These are phyloP conservation scores for Idris sp. DNA, from an alignment of 1,140 invertebrate genomes.

Conservation along the genomic window DNA sequence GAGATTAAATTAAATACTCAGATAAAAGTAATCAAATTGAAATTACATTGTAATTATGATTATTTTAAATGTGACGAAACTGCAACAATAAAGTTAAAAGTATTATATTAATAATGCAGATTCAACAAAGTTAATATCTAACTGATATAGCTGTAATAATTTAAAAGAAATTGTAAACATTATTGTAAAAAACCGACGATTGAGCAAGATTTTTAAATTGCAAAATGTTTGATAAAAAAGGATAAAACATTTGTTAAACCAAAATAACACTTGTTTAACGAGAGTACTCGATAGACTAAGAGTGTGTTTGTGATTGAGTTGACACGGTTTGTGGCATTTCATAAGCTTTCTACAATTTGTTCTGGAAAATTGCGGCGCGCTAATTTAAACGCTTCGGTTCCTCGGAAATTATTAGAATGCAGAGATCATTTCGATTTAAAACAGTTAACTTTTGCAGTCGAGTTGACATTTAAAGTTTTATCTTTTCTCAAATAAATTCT, in stretches of 20 bases:
- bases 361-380: slow-evolving; percentile 53
- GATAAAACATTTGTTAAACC: too few species aligned
- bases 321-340: slow-evolving; percentile 52
- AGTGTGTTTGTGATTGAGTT: slow-evolving; percentile 36
- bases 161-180: too few species aligned
- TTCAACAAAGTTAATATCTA: too few species aligned
- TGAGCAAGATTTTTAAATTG: neutral
- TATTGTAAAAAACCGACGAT: too few species aligned
- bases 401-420: slow-evolving; percentile 32
- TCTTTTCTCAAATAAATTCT: too few species aligned
- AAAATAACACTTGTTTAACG: slow-evolving; percentile 25
- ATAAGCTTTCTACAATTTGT: slow-evolving; percentile 59
- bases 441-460: slow-evolving; percentile 26
- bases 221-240: too few species aligned
- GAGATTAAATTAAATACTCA: slow-evolving; percentile 9
- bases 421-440: slow-evolving; percentile 40
- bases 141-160: too few species aligned
- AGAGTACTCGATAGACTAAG: slow-evolving; percentile 29
- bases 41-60: neutral
- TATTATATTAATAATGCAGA: too few species aligned
- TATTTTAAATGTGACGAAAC: too few species aligned
- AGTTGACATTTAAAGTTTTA: neutral
- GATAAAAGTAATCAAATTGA: slow-evolving; percentile 8
- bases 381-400: slow-evolving; percentile 58
- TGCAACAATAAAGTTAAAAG: too few species aligned